These are phyloP conservation scores for Bombyx mori DNA, from an alignment of 1,140 invertebrate genomes.

Conservation along the genomic window DNA sequence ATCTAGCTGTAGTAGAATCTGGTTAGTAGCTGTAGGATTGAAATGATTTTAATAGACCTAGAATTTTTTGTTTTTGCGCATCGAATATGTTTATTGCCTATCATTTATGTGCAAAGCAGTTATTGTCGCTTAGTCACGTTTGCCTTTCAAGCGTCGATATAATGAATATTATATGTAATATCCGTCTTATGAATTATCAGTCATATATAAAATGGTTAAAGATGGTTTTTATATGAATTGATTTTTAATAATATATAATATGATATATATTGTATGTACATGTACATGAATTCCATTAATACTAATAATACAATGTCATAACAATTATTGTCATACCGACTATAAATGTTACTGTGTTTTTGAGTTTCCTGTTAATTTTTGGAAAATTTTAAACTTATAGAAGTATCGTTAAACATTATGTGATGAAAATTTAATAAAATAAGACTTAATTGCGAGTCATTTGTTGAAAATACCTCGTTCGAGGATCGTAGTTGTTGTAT, in stretches of 20 bases:
- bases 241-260: constrained; percentile 53
- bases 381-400: constrained; percentile 49
- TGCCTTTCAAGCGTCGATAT: too few relatives aligned
- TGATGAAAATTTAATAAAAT: constrained; percentile 63
- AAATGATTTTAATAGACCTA: too few relatives aligned
- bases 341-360: constrained; percentile 42
- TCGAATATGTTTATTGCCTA: too few relatives aligned
- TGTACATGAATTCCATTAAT: constrained; percentile 33
- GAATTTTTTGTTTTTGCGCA: too few relatives aligned
- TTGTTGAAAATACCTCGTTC: constrained; percentile 64
- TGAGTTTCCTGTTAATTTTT: constrained; percentile 48
- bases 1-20: too few relatives aligned
- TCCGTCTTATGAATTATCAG: constrained; percentile 67
- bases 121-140: too few relatives aligned
- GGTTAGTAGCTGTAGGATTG: too few relatives aligned
- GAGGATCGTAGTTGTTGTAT: constrained; percentile 68
- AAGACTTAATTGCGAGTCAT: constrained; percentile 69
- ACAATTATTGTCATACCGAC: constrained; percentile 3
- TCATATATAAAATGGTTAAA: constrained; percentile 52
- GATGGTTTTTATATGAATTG: constrained; percentile 67
- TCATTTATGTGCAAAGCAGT: too few relatives aligned
- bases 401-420: constrained; percentile 63
- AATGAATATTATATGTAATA: constrained; percentile 65
- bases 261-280: constrained; percentile 61
- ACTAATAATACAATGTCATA: constrained; percentile 22